Conservation (phyloP, 2,888 invertebrate genomes). For the Ormyrus nitidulus region DNA sequence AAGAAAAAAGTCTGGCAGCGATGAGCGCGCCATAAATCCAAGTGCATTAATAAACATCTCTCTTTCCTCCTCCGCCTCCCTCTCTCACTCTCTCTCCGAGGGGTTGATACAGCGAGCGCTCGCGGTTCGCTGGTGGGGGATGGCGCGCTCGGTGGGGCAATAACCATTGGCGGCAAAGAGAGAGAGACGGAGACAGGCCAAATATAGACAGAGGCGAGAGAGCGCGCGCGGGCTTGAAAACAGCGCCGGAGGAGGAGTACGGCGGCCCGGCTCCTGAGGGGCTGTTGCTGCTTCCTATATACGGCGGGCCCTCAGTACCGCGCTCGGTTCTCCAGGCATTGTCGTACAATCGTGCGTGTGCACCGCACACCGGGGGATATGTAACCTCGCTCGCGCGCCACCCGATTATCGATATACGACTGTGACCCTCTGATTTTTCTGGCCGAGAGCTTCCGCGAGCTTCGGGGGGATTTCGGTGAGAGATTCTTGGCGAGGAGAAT, state of each 20-base stretch:
- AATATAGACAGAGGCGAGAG: neutral
- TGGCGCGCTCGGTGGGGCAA: neutral
- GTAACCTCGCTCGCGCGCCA: too few species aligned
- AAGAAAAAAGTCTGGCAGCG: too few species aligned
- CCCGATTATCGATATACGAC: too few species aligned
- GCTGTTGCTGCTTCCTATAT: neutral
- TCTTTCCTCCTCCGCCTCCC: too few species aligned
- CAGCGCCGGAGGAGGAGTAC: too few species aligned
- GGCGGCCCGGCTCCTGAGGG: too few species aligned
- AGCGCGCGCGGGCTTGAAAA: neutral
- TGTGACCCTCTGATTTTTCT: too few species aligned
- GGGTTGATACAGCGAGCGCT: neutral
- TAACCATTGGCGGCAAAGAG: slow-evolving; percentile 16
- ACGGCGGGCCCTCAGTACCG: neutral
- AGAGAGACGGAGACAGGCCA: slow-evolving; percentile 19
- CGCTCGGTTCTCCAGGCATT: slow-evolving; percentile 18
- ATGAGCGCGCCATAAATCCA: too few species aligned
- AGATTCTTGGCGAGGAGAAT: too few species aligned
- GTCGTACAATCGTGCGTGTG: slow-evolving; percentile 7
- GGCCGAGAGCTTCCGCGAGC: too few species aligned
- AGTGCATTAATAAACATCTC: too few species aligned
- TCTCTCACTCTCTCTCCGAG: neutral
- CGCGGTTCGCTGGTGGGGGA: neutral
- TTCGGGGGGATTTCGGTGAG: too few species aligned
- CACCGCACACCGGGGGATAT: neutral